Percentiles rank a stretch among this genome's conserved stretches.
Conservation (phyloP, 2,113 vertebrate genomes). For the Lipophrys pholis region DNA sequence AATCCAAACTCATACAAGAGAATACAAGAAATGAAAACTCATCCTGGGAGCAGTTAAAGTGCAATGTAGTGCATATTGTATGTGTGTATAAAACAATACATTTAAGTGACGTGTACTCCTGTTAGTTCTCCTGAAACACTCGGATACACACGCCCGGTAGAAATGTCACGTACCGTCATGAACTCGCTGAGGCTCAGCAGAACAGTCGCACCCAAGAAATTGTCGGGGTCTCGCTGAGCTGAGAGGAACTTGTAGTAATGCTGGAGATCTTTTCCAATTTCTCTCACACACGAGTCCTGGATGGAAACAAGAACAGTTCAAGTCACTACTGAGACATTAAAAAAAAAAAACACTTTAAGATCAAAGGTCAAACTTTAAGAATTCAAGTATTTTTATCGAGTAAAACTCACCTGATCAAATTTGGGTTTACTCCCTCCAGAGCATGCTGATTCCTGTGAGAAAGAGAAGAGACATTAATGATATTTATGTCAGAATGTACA, state of each 20-base stretch:
- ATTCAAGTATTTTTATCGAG: not conserved
- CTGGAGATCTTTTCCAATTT: conserved; percentile 71
- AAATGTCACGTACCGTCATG: conserved; percentile 65
- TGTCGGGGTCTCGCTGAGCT: conserved; percentile 43
- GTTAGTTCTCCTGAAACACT: no score
- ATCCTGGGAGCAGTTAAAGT: no score
- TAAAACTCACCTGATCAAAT: conserved; percentile 77
- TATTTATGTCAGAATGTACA: not conserved
- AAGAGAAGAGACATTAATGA: not conserved
- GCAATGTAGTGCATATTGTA: no score
- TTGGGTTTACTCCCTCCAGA: conserved; percentile 35
- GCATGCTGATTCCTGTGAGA: conserved; percentile 79
- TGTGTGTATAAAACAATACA: no score
- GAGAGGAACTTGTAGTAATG: conserved; percentile 65
- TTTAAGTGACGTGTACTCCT: no score
- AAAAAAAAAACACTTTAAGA: no score
- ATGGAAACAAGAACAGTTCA: conserved; percentile 1
- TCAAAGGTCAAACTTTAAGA: not conserved
- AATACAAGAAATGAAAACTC: no score
- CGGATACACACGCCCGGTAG: no score
- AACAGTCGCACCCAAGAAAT: conserved; percentile 26
- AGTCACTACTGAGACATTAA: not conserved
- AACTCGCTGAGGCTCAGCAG: conserved; percentile 63
- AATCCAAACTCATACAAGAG: no score
- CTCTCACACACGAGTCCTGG: conserved; percentile 73